A percentile compares a stretch with the other conserved stretches of the same genome.
These are phyloP conservation scores for Ibidorhyncha struthersii DNA, from an alignment of 2,113 vertebrate genomes.

Conservation along the genomic window DNA sequence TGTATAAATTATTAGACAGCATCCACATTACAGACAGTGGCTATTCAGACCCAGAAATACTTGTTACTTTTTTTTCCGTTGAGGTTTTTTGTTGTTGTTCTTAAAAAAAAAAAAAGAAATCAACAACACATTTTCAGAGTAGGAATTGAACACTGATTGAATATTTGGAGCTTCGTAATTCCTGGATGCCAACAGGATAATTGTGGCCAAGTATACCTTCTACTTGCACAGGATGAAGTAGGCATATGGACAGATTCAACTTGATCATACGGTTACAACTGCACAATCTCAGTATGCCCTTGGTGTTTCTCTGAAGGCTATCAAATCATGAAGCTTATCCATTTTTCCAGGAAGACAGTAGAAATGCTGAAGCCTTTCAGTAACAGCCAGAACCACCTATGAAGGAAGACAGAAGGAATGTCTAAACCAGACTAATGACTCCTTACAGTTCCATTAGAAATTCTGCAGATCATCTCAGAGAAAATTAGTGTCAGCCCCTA, in stretches of 20 bases:
- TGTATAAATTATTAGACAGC: not conserved
- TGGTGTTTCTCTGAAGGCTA: not conserved
- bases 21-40: not conserved
- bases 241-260: not conserved
- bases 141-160: not conserved
- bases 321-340: not conserved
- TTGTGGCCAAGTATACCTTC: not conserved
- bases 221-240: not conserved
- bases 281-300: not conserved
- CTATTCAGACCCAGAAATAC: not conserved
- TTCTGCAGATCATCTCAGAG: not conserved
- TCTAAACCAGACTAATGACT: not conserved
- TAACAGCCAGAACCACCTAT: not conserved
- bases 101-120: too few relatives aligned
- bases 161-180: not conserved
- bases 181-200: not conserved
- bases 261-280: not conserved
- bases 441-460: not conserved
- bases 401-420: not conserved
- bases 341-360: not conserved
- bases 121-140: not conserved
- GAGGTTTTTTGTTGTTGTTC: not conserved
- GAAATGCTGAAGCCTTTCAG: not conserved
- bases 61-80: not conserved
- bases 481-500: not conserved